Percentiles rank a stretch among this genome's conserved stretches.
Conservation (phyloP, 2,888 invertebrate genomes). For the Synergus umbraculus region DNA sequence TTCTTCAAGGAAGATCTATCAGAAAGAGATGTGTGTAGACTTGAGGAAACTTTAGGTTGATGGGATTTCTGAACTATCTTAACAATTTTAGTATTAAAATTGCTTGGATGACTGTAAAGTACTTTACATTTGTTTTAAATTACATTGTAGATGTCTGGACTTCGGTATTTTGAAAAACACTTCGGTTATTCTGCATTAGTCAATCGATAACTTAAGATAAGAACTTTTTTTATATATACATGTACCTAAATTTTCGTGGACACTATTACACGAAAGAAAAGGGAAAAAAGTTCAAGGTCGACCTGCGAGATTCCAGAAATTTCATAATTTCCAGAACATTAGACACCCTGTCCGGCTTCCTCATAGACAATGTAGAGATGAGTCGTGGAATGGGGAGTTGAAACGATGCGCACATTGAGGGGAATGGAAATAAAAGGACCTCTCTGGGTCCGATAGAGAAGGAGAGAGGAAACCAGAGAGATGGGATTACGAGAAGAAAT, state of each 20-base stretch:
- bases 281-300: too few relatives aligned
- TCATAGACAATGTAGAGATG: background rate
- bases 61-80: background rate
- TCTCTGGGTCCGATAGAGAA: conserved; percentile 5
- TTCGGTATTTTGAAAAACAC: too few relatives aligned
- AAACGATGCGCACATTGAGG: background rate
- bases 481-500: conserved; percentile 31
- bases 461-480: conserved; percentile 31
- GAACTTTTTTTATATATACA: too few relatives aligned
- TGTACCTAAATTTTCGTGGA: too few relatives aligned
- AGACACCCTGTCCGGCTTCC: background rate
- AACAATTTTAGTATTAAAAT: background rate
- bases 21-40: background rate
- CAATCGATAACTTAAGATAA: too few relatives aligned
- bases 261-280: too few relatives aligned
- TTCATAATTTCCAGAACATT: background rate
- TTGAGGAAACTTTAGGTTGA: background rate
- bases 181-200: too few relatives aligned
- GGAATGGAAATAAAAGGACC: conserved; percentile 6
- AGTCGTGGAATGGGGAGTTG: background rate
- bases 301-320: background rate
- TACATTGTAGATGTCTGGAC: too few relatives aligned
- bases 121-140: background rate
- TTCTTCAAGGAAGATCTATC: background rate
- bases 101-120: background rate